Conservation (phyloP, 2,113 vertebrate species). For the Aspidoscelis tigris region DNA sequence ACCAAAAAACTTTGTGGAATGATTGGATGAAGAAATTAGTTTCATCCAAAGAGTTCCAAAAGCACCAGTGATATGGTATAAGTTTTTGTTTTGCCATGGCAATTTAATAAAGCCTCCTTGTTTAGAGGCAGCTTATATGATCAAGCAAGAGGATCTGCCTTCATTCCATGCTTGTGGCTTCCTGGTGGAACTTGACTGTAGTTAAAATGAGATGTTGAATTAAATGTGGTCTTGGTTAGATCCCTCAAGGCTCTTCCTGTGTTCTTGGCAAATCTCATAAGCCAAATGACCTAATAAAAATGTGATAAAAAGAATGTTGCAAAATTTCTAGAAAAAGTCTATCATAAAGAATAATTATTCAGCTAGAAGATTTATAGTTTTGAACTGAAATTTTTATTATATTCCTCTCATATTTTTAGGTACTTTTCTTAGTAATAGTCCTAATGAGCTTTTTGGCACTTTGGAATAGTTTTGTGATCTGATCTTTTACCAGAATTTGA, state of each 20-base stretch:
- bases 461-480: not conserved
- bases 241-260: not conserved
- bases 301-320: not conserved
- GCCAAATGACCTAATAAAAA: not conserved
- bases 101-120: not conserved
- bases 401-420: slow-evolving; percentile 1
- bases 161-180: not conserved
- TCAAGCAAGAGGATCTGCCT: not conserved
- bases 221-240: not conserved
- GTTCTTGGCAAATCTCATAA: not conserved
- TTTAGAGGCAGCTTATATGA: not conserved
- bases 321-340: slow-evolving; percentile 10
- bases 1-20: no score
- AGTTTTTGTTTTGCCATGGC: not conserved
- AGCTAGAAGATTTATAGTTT: not conserved
- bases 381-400: slow-evolving; percentile 4
- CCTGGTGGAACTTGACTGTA: not conserved
- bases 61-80: no score
- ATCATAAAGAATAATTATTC: not conserved
- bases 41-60: no score
- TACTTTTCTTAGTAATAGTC: not conserved
- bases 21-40: no score
- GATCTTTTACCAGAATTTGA: slow-evolving; percentile 1
- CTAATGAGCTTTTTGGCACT: slow-evolving; percentile 5
- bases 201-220: not conserved